These are phyloP conservation scores for Lordiphosa clarofinis DNA, from an alignment of 1,140 invertebrate species.

Conservation along the genomic window DNA sequence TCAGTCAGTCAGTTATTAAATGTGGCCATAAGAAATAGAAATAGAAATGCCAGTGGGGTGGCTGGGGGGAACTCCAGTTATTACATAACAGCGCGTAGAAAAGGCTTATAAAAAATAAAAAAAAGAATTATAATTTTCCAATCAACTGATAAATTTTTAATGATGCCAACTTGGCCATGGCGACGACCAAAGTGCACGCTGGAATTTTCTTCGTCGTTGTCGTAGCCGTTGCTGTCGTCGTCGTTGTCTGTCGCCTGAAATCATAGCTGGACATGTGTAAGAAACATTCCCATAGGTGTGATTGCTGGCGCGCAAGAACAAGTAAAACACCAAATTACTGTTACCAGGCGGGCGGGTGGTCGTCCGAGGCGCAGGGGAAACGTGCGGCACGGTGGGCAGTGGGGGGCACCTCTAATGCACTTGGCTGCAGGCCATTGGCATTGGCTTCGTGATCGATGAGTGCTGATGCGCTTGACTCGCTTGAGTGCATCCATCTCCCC, in stretches of 20 bases:
- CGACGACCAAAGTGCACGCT: slow-evolving; percentile 61
- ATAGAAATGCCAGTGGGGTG: slow-evolving; percentile 7
- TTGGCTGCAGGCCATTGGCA: slow-evolving; percentile 37
- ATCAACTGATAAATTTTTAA: slow-evolving; percentile 78
- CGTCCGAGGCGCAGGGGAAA: background rate
- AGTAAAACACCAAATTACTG: slow-evolving; percentile 76
- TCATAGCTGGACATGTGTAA: slow-evolving; percentile 55
- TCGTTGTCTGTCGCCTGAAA: background rate
- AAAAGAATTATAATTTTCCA: slow-evolving; percentile 76
- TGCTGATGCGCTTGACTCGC: slow-evolving; percentile 42
- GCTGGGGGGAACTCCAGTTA: slow-evolving; percentile 26
- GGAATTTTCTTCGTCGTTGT: slow-evolving; percentile 34
- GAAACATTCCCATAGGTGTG: slow-evolving; percentile 75
- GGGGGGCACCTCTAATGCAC: slow-evolving; percentile 34
- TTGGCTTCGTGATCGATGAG: slow-evolving; percentile 48
- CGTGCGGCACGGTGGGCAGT: background rate
- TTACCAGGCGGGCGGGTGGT: slow-evolving; percentile 34
- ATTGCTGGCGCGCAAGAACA: slow-evolving; percentile 74
- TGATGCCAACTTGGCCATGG: slow-evolving; percentile 48
- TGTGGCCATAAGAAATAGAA: slow-evolving; percentile 50
- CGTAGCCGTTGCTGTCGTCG: slow-evolving; percentile 1
- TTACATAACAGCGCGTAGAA: slow-evolving; percentile 51
- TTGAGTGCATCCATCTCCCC: slow-evolving; percentile 12
- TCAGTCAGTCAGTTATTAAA: slow-evolving; percentile 62
- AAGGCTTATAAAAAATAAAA: slow-evolving; percentile 12